Percentiles rank a stretch among this genome's conserved stretches.
Conservation (phyloP, 2,113 vertebrate genomes). For the Equus quagga region DNA sequence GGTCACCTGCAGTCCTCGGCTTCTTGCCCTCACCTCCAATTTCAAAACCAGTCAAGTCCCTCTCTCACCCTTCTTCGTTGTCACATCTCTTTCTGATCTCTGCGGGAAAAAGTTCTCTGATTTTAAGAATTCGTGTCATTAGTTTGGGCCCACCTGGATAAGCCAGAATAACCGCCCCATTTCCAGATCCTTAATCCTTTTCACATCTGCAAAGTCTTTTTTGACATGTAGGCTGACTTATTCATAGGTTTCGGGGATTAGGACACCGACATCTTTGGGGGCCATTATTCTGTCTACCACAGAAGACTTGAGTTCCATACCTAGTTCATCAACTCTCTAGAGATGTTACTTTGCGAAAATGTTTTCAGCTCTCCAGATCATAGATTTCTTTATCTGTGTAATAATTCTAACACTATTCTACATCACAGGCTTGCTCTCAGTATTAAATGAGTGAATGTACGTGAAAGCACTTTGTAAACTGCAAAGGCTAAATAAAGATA, state of each 20-base stretch:
- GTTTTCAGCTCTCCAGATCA: neutral
- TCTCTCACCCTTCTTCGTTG: no score
- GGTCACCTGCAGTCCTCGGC: neutral
- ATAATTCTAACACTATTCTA: neutral
- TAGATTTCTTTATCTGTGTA: conserved; percentile 14
- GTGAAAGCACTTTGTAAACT: neutral
- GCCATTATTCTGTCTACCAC: neutral
- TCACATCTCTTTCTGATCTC: neutral
- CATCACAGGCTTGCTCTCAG: neutral
- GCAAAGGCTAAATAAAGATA: neutral
- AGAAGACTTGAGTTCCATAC: neutral
- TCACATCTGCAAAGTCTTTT: neutral
- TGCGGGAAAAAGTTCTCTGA: neutral
- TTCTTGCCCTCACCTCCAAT: neutral
- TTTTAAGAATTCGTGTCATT: neutral
- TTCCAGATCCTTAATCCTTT: neutral
- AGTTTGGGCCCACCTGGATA: neutral
- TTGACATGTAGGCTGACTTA: neutral
- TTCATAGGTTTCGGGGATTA: neutral
- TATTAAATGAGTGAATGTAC: conserved; percentile 1
- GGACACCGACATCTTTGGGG: neutral
- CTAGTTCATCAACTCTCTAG: neutral
- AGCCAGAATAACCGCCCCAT: neutral
- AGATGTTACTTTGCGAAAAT: neutral
- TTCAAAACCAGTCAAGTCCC: neutral